phyloP scores from a whole-genome alignment of 2,797 vertebrate genomes.

The Pteropus rufus region DNA sequence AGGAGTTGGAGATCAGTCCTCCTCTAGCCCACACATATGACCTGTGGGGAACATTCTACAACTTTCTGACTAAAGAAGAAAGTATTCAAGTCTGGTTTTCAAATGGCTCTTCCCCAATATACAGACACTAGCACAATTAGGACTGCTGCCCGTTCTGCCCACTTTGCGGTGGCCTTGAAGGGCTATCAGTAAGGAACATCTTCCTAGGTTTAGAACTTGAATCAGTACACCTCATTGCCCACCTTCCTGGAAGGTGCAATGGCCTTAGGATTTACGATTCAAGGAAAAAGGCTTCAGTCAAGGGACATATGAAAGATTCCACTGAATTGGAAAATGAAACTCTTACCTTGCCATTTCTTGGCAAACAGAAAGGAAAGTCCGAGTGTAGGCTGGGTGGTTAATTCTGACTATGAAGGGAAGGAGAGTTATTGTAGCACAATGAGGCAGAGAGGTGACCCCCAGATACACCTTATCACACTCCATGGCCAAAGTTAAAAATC shows the following conservation, averaged over 20 bases:
- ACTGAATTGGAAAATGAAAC: not conserved
- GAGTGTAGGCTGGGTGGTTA: not conserved
- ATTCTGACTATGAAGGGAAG: not conserved
- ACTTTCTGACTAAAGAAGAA: not conserved
- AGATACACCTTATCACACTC: not conserved
- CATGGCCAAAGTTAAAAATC: not conserved
- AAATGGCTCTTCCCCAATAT: not conserved
- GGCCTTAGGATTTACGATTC: not conserved
- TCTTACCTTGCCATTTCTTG: not conserved
- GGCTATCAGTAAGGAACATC: not conserved
- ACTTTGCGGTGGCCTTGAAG: not conserved
- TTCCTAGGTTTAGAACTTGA: not conserved
- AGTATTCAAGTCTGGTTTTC: not conserved
- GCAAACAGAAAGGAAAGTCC: slow-evolving; percentile 3
- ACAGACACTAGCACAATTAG: not conserved
- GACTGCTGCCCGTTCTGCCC: not conserved
- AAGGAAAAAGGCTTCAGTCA: not conserved
- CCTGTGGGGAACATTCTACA: not conserved
- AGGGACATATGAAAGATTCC: not conserved
- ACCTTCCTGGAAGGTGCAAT: not conserved
- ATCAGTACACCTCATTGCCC: not conserved
- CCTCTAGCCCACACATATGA: not conserved
- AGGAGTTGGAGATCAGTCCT: not conserved
- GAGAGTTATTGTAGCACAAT: not conserved
- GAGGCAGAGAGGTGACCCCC: not conserved